These are phyloP conservation scores for Holothuria scabra DNA, from an alignment of 53 echinoderm and acorn worm species.

Conservation along the genomic window DNA sequence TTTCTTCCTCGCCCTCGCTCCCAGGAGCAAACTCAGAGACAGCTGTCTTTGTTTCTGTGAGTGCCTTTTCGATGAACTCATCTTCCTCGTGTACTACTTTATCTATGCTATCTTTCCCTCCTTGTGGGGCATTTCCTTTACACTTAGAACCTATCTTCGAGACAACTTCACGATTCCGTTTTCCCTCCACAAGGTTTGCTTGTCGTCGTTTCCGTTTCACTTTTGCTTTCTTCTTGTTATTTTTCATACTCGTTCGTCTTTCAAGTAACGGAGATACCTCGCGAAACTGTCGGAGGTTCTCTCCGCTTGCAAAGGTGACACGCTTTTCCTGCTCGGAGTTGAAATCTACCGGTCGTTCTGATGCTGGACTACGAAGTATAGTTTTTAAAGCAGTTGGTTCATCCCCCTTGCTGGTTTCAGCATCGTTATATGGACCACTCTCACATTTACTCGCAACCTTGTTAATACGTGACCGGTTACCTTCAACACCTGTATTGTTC, in stretches of 20 bases:
- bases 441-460: too few relatives aligned
- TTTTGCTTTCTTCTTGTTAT: background rate
- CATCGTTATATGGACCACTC: too few relatives aligned
- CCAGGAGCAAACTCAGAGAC: background rate
- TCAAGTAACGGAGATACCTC: background rate
- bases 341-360: too few relatives aligned
- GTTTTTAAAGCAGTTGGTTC: too few relatives aligned
- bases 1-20: constrained; percentile 6
- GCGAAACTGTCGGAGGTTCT: too few relatives aligned
- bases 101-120: background rate
- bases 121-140: background rate
- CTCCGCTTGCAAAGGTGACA: too few relatives aligned
- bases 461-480: too few relatives aligned
- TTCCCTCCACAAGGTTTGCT: background rate
- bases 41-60: background rate
- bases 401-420: too few relatives aligned
- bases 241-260: background rate
- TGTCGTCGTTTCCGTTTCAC: background rate
- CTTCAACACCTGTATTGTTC: too few relatives aligned
- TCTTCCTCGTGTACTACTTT: background rate
- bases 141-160: background rate
- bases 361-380: too few relatives aligned
- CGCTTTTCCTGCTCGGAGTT: too few relatives aligned
- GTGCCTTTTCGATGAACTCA: too few relatives aligned
- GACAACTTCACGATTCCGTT: background rate